These are phyloP conservation scores for Yponomeuta evonymella DNA, from an alignment of 2,888 invertebrate genomes.

Conservation along the genomic window DNA sequence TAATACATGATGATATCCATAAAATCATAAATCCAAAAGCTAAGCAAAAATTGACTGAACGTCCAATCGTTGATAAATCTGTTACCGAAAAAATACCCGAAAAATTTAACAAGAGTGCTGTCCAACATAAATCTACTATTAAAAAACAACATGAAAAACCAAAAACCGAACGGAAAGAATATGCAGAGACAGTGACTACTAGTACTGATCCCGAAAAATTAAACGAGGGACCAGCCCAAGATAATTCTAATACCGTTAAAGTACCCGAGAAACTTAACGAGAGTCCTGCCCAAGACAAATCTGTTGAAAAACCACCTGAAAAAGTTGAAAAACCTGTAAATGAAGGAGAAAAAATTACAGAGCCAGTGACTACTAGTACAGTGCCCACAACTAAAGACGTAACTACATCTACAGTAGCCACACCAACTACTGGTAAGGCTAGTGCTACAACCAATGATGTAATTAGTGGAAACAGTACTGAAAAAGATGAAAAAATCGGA, in stretches of 20 bases:
- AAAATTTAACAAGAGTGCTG: constrained; percentile 8
- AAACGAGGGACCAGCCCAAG: too few relatives aligned
- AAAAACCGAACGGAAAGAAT: too few relatives aligned
- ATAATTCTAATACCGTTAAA: too few relatives aligned
- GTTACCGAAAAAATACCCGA: not conserved
- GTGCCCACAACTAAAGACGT: constrained; percentile 17
- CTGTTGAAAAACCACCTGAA: constrained; percentile 11
- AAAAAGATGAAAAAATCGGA: constrained; percentile 36
- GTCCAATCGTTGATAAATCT: not conserved
- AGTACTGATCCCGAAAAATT: too few relatives aligned
- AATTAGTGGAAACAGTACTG: not conserved
- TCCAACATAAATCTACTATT: not conserved
- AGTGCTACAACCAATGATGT: not conserved
- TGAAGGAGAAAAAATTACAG: constrained; percentile 16
- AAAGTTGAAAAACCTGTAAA: not conserved
- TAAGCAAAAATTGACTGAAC: not conserved
- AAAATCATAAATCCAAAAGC: constrained; percentile 22
- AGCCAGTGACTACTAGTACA: constrained; percentile 2
- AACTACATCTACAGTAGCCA: constrained; percentile 21
- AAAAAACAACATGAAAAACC: too few relatives aligned
- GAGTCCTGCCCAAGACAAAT: not conserved
- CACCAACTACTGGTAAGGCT: not conserved
- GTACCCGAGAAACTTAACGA: too few relatives aligned
- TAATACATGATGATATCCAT: constrained; percentile 34
- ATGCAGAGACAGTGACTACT: too few relatives aligned